Conservation (phyloP, 2,888 invertebrate genomes). For the Leptura quadrifasciata region DNA sequence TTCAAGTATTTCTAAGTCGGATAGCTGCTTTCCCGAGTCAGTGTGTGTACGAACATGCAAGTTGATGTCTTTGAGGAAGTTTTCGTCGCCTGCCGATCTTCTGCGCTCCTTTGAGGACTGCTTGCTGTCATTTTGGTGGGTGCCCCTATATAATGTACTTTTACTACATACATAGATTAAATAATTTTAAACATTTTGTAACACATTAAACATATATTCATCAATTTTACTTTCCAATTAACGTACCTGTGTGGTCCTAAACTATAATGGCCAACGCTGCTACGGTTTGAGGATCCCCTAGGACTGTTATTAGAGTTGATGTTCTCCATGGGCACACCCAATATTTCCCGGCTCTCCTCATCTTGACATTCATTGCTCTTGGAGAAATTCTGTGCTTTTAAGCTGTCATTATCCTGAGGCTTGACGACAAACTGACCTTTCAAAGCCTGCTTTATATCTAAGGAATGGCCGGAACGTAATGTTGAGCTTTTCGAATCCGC, state of each 20-base stretch:
- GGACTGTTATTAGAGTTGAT: slow-evolving; percentile 62
- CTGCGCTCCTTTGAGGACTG: slow-evolving; percentile 78
- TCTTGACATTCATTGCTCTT: slow-evolving; percentile 23
- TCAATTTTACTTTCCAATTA: neutral
- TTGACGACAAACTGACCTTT: slow-evolving; percentile 79
- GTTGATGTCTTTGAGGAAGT: slow-evolving; percentile 81
- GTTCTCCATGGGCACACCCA: slow-evolving; percentile 46
- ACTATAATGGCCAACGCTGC: slow-evolving; percentile 72
- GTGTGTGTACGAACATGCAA: slow-evolving; percentile 88
- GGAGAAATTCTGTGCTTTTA: slow-evolving; percentile 78
- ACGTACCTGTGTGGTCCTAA: slow-evolving; percentile 70
- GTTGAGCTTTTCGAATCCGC: slow-evolving; percentile 61
- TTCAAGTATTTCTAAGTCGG: slow-evolving; percentile 94
- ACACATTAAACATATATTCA: too few relatives aligned
- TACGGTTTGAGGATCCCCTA: slow-evolving; percentile 75
- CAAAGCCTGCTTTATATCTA: slow-evolving; percentile 70
- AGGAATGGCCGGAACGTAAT: slow-evolving; percentile 65
- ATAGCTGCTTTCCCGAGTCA: slow-evolving; percentile 89
- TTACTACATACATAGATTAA: neutral
- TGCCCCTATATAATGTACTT: slow-evolving; percentile 61
- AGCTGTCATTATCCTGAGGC: slow-evolving; percentile 81
- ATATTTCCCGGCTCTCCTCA: slow-evolving; percentile 35
- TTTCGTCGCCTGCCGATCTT: slow-evolving; percentile 90
- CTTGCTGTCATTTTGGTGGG: slow-evolving; percentile 62
- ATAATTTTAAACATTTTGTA: neutral